Percentiles rank a stretch among this genome's conserved stretches.
These are phyloP conservation scores for Oreochromis spilurus DNA, from an alignment of 2,113 vertebrate species.

Conservation along the genomic window DNA sequence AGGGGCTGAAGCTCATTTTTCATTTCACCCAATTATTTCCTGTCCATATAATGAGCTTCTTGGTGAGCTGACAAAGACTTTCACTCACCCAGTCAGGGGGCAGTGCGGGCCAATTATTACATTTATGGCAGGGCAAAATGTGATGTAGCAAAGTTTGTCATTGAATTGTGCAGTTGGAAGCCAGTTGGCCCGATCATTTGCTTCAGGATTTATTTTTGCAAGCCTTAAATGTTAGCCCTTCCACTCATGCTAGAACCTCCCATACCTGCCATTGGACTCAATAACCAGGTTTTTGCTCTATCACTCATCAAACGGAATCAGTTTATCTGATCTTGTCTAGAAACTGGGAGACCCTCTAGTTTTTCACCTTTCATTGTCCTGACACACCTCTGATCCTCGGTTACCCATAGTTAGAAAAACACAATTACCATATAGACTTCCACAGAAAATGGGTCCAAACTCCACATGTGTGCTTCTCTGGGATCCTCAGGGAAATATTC, in stretches of 20 bases:
- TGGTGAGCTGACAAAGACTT: background rate
- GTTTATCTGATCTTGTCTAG: background rate
- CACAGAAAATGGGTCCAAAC: background rate
- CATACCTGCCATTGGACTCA: background rate
- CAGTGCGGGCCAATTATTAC: background rate
- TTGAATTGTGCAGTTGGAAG: background rate
- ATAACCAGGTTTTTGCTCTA: background rate
- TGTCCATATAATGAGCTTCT: background rate
- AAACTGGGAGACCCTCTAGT: background rate
- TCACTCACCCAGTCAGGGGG: background rate
- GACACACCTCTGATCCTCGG: background rate
- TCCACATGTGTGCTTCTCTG: background rate
- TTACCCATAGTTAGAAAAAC: background rate
- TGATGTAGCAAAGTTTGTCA: background rate
- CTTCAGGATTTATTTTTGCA: background rate
- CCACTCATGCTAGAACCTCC: background rate
- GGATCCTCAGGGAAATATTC: background rate
- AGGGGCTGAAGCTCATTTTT: background rate
- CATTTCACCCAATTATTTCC: background rate
- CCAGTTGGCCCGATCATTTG: background rate
- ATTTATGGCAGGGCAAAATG: background rate
- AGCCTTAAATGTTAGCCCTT: background rate
- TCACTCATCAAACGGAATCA: background rate
- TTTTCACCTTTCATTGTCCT: background rate
- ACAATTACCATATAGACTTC: background rate